These are phyloP conservation scores for Hiodon tergisus DNA, from an alignment of 2,113 vertebrate species.

Conservation along the genomic window DNA sequence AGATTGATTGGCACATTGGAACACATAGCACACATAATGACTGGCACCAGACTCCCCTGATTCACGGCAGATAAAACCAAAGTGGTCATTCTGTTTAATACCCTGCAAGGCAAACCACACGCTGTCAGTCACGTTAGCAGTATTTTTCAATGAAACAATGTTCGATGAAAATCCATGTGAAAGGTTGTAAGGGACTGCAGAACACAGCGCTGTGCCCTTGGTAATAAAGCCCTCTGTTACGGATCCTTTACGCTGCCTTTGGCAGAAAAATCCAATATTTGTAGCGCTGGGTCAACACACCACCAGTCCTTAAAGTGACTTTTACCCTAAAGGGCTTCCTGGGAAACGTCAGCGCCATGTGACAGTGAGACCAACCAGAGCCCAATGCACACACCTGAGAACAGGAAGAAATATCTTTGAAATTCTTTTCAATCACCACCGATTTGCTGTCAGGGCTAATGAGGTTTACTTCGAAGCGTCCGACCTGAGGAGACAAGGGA, in stretches of 20 bases:
- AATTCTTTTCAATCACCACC: conserved; percentile 95
- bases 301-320: no score
- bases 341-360: background rate
- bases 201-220: no score
- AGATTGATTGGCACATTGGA: conserved; percentile 92
- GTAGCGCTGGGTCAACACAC: no score
- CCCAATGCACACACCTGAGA: conserved; percentile 77
- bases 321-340: background rate
- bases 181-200: background rate
- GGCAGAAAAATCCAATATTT: no score
- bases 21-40: conserved; percentile 88
- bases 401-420: conserved; percentile 97
- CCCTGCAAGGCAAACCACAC: conserved; percentile 59
- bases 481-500: conserved; percentile 69
- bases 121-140: background rate
- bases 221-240: no score
- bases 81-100: conserved; percentile 90
- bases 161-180: conserved; percentile 55
- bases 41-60: conserved; percentile 68
- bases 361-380: conserved; percentile 28
- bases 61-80: conserved; percentile 94
- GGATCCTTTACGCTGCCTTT: no score
- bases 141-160: conserved; percentile 42
- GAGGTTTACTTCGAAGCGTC: conserved; percentile 95
- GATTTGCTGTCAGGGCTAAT: conserved; percentile 96